These are phyloP conservation scores for Leucophenga montana DNA, from an alignment of 2,888 invertebrate species.

Conservation along the genomic window DNA sequence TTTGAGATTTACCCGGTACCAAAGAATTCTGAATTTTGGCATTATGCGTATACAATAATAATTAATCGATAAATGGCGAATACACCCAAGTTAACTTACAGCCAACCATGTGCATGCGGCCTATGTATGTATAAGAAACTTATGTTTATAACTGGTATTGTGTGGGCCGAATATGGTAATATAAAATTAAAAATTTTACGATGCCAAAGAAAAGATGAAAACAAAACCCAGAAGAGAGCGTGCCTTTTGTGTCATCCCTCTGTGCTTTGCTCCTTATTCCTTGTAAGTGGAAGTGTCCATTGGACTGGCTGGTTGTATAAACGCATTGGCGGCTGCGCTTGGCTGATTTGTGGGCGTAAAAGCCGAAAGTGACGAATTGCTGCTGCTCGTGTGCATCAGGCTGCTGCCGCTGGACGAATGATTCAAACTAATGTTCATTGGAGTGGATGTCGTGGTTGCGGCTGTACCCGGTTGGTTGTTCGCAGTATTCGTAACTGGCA, in stretches of 20 bases:
- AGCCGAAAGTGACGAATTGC: conserved; percentile 69
- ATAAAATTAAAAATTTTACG: neutral
- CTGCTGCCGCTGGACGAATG: conserved; percentile 70
- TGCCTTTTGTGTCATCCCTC: no score
- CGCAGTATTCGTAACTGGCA: conserved; percentile 34
- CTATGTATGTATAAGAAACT: no score
- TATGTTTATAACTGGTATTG: no score
- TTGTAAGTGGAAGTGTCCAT: conserved; percentile 82
- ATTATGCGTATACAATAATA: no score
- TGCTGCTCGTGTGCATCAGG: conserved; percentile 61
- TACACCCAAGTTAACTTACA: no score
- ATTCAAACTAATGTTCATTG: conserved; percentile 68
- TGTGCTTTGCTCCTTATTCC: conserved; percentile 73
- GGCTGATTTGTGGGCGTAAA: conserved; percentile 68
- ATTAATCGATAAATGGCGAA: no score
- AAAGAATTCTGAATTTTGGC: no score
- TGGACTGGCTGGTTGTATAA: conserved; percentile 80
- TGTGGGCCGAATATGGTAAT: no score
- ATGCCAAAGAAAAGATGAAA: neutral
- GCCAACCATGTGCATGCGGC: no score
- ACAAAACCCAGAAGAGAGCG: neutral
- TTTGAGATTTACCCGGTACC: neutral
- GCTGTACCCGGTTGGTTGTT: conserved; percentile 45
- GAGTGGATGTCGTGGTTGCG: conserved; percentile 58
- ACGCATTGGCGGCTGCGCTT: conserved; percentile 62